Base-by-base conservation (phyloP, 2,797 vertebrate species). In the Mastacembelus armatus region DNA sequence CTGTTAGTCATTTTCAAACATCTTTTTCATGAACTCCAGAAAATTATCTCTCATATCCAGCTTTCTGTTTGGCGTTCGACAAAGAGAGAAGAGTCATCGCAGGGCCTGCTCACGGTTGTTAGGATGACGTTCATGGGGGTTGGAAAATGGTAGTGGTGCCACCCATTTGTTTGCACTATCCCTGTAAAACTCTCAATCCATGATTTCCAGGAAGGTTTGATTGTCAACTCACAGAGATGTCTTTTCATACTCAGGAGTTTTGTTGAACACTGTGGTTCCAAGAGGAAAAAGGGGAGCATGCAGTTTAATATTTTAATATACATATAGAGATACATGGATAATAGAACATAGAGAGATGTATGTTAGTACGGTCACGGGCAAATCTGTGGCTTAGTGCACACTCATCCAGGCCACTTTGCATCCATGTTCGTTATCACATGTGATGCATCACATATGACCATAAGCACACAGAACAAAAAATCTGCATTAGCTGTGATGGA, bases 151-250 rank as follows among this genome's bases (percentile, higher is more conserved):
- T 5, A 74, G 52, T 0, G 58, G 70, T 3, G 57, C 70, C 11
- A 69, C 64, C 57, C 75, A 78, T 51, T 43, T 58, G 22, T 74
- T 78, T 38, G 22, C 7, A 0, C 74, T 1, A 18, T 78, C 33
- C 18, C 36, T 45, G 36, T 42, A 68, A 16, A 76, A 26, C 15
- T 76, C 19, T 29, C 32, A 56, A 12, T 71, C 35, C 61, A 71
- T 76, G 7, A 59, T 45, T 4, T 38, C 24, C 2, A 76, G n/a
- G 18, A 71, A 64, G 4, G 14, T 10, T 24, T 59, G 4, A n/a
- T 63, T 51, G 7, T 68, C 57, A 0, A 62, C n/a, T 5, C 69
- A 73, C 10, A 44, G 30, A 18, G 48, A 66, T 32, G 32, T 3
- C 9, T 65, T 50, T 22, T 75, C 47, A 24, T 75, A 47, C 35